Percentiles rank a stretch among this genome's conserved stretches.
Evolutionary conservation across 2,888 invertebrate genomes (phyloP).

Genomic region (Lycocerus yunnanus): DNA sequence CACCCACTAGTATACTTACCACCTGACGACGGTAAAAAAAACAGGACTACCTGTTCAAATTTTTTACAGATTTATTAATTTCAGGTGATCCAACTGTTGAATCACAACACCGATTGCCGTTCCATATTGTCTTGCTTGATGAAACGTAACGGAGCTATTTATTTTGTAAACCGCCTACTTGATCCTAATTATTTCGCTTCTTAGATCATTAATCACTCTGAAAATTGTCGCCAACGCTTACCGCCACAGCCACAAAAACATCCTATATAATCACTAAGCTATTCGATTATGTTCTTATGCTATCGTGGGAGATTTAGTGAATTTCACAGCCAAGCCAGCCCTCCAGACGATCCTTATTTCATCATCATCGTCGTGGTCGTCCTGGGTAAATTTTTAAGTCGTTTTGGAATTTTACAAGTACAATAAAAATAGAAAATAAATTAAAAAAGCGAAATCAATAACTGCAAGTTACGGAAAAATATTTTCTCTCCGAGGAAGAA

Average conservation of each 20-base stretch:
- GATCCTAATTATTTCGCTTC: slow-evolving; percentile 20
- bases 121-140: neutral
- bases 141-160: slow-evolving; percentile 9
- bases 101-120: neutral
- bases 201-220: slow-evolving; percentile 14
- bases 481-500: neutral
- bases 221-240: slow-evolving; percentile 7
- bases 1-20: neutral
- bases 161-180: slow-evolving; percentile 18
- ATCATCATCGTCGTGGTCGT: neutral
- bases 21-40: neutral
- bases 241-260: slow-evolving; percentile 10
- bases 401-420: too few relatives aligned
- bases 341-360: neutral
- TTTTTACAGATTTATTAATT: neutral
- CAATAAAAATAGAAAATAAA: too few relatives aligned
- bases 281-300: slow-evolving; percentile 11
- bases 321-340: neutral
- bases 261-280: slow-evolving; percentile 11
- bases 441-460: too few relatives aligned
- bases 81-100: slow-evolving; percentile 8
- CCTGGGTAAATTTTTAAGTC: too few relatives aligned
- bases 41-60: neutral
- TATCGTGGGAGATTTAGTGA: neutral
- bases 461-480: too few relatives aligned